Conservation (phyloP, 2,888 invertebrate species). For the Polydrusus cervinus region DNA sequence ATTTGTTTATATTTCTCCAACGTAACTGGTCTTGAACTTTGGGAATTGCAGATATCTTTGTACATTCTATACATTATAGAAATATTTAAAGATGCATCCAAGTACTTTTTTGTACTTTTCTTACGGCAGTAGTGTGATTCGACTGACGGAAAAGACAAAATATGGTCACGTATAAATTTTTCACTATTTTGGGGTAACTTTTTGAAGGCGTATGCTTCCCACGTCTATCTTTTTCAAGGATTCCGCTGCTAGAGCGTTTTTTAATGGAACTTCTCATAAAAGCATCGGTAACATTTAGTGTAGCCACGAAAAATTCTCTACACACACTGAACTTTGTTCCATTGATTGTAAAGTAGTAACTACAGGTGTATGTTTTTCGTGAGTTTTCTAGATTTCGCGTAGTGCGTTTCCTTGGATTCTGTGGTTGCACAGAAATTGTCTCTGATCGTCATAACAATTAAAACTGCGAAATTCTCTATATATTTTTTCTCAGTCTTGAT, state of each 20-base stretch:
- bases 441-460: slow-evolving; percentile 55
- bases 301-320: slow-evolving; percentile 16
- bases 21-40: slow-evolving; percentile 43
- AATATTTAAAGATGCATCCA: slow-evolving; percentile 56
- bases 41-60: slow-evolving; percentile 50
- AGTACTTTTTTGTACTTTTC: slow-evolving; percentile 36
- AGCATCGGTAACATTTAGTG: not conserved
- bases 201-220: slow-evolving; percentile 48
- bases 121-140: slow-evolving; percentile 59
- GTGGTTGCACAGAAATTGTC: slow-evolving; percentile 56
- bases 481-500: slow-evolving; percentile 50
- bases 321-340: slow-evolving; percentile 47
- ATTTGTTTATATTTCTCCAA: slow-evolving; percentile 55
- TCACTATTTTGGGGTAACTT: slow-evolving; percentile 50
- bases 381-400: slow-evolving; percentile 57
- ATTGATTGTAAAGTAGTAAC: slow-evolving; percentile 54
- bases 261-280: slow-evolving; percentile 58
- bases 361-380: slow-evolving; percentile 43
- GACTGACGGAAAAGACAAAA: slow-evolving; percentile 56
- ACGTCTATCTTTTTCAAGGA: slow-evolving; percentile 56
- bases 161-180: slow-evolving; percentile 52
- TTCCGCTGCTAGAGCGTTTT: slow-evolving; percentile 49
- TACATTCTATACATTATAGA: slow-evolving; percentile 57
- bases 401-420: slow-evolving; percentile 56
- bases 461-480: slow-evolving; percentile 54